Conservation (phyloP, 2,113 vertebrate species). For the Petroica traversi region DNA sequence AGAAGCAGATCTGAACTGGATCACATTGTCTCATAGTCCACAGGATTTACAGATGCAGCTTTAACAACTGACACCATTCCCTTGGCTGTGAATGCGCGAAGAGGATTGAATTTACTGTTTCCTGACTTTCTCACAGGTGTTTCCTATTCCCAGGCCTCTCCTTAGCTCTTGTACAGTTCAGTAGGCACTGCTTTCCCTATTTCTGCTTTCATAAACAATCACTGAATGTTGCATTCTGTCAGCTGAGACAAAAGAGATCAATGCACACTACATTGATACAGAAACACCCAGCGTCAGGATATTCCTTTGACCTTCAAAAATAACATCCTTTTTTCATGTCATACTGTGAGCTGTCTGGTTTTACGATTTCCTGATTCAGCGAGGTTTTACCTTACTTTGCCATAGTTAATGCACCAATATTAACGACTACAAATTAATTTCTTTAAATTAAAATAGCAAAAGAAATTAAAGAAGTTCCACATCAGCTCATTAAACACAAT, state of each 20-base stretch:
- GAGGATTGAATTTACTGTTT: neutral
- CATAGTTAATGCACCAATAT: neutral
- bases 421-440: neutral
- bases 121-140: neutral
- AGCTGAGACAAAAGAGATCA: neutral
- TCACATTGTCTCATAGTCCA: neutral
- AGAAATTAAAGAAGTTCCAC: neutral
- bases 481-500: neutral
- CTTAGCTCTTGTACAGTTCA: neutral
- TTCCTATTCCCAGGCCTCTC: neutral
- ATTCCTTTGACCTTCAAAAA: neutral
- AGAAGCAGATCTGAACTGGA: neutral
- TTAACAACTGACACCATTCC: neutral
- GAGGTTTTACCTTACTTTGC: neutral
- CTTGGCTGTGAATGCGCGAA: neutral
- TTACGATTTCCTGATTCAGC: neutral
- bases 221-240: neutral
- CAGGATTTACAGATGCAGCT: neutral
- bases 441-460: neutral
- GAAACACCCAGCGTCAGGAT: neutral
- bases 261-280: fast-evolving
- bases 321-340: neutral
- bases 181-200: neutral
- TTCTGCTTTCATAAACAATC: neutral
- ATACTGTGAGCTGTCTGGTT: neutral